Evolutionary conservation across 2,888 invertebrate species (phyloP).

Genomic region (Ceramica pisi): DNA sequence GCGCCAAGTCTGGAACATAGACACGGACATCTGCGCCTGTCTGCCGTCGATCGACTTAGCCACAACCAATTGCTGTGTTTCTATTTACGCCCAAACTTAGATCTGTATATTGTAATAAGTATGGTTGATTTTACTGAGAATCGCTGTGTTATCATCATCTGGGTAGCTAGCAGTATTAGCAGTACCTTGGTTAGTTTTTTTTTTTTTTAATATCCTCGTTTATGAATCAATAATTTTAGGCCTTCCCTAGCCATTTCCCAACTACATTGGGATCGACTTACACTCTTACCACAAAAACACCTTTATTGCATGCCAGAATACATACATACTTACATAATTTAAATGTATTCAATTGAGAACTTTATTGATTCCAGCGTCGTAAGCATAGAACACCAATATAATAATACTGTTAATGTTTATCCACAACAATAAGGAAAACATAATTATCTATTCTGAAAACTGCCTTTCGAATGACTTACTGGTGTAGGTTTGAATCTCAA

Average conservation of each 20-base stretch:
- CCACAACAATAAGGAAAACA: background rate
- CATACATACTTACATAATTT: background rate
- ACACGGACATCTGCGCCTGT: slow-evolving; percentile 55
- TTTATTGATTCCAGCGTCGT: background rate
- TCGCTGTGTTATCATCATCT: background rate
- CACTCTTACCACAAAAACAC: no score
- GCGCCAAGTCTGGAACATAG: slow-evolving; percentile 56
- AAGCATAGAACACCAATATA: background rate
- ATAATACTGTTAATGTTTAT: no score
- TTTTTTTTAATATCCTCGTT: no score
- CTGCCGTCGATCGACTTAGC: slow-evolving; percentile 49
- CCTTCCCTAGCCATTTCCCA: no score
- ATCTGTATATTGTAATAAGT: background rate
- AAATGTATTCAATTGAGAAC: background rate
- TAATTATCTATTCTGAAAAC: no score
- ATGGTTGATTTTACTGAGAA: background rate
- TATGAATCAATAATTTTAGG: no score
- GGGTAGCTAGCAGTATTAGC: background rate
- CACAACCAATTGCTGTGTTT: slow-evolving; percentile 67
- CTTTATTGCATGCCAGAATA: background rate
- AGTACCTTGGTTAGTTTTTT: no score
- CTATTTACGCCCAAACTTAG: slow-evolving; percentile 40
- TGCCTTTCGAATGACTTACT: no score
- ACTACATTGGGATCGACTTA: no score
- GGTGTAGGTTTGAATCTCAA: no score